Percentiles rank a stretch among this genome's conserved stretches.
These are phyloP conservation scores for Holocentrus rufus DNA, from an alignment of 2,797 vertebrate genomes.

Conservation along the genomic window DNA sequence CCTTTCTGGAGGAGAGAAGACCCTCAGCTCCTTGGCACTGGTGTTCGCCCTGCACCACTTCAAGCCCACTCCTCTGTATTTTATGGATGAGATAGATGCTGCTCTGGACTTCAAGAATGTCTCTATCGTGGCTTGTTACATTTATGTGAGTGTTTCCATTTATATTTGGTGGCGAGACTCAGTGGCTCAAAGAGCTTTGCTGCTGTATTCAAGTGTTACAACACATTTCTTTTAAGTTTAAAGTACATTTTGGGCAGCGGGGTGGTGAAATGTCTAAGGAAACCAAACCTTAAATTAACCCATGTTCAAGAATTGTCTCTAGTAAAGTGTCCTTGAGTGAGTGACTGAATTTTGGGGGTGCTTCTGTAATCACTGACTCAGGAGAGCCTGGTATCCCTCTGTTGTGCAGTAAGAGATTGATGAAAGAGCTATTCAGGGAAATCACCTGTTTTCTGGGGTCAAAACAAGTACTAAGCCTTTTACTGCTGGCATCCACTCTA, in stretches of 20 bases:
- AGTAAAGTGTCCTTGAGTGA: no score
- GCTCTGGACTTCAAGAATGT: conserved; percentile 99
- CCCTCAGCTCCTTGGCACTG: conserved; percentile 94
- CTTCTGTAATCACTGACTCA: neutral
- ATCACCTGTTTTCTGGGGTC: neutral
- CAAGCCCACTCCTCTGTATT: conserved; percentile 97
- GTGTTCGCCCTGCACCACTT: conserved; percentile 98
- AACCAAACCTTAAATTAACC: no score
- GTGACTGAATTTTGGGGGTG: no score
- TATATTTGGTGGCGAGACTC: neutral
- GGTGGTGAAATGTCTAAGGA: no score
- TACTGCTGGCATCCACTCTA: neutral
- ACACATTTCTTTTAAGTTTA: neutral
- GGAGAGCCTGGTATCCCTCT: neutral
- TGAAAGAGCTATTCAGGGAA: conserved; percentile 1
- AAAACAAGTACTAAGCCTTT: conserved; percentile 9
- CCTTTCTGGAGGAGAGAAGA: conserved; percentile 97
- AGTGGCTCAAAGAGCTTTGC: neutral
- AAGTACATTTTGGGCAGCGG: no score
- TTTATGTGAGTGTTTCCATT: conserved; percentile 88
- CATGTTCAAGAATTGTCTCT: no score
- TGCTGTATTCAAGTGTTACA: neutral
- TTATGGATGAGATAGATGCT: conserved; percentile 99
- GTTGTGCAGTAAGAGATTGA: conserved; percentile 10
- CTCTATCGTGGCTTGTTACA: conserved; percentile 96